Evolutionary conservation across 37 sponge, comb jelly and placozoan genomes (phyloP).

Genomic region (Petrosia ficiformis): DNA sequence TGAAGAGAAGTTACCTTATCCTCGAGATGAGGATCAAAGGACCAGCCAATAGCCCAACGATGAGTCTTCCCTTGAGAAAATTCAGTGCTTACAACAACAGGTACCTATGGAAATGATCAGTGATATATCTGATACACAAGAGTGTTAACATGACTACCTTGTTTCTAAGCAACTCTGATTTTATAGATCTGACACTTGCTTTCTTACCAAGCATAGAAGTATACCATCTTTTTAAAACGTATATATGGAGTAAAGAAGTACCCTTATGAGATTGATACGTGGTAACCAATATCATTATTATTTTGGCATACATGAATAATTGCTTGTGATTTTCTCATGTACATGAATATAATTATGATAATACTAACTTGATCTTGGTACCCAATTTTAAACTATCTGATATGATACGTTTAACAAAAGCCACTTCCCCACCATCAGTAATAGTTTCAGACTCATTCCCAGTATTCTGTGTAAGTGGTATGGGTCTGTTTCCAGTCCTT

Average conservation of each 20-base stretch:
- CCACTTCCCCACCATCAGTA: conserved; percentile 90
- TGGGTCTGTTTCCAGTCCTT: conserved; percentile 23
- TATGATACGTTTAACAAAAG: conserved; percentile 80
- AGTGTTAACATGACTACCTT: conserved; percentile 37
- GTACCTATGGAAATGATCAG: conserved; percentile 32
- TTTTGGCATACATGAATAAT: too few species aligned
- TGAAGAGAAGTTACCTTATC: too few species aligned
- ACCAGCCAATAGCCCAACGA: conserved; percentile 96
- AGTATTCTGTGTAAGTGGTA: conserved; percentile 38
- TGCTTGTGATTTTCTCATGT: too few species aligned
- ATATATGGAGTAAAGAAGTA: too few species aligned
- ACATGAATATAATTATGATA: too few species aligned
- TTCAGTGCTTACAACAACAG: conserved; percentile 56
- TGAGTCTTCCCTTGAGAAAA: conserved; percentile 90
- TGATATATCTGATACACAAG: not conserved
- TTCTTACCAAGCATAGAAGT: conserved; percentile 97
- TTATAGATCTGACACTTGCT: conserved; percentile 53
- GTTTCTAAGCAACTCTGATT: conserved; percentile 32
- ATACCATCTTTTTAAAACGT: conserved; percentile 67
- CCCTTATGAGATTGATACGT: too few species aligned
- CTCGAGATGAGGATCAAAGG: conserved; percentile 63
- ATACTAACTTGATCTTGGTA: conserved; percentile 62
- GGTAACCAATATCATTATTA: too few species aligned
- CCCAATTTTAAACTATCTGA: conserved; percentile 77
- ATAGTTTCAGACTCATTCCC: conserved; percentile 61